Conservation (phyloP, 2,797 vertebrate species). For the Taeniopygia guttata region DNA sequence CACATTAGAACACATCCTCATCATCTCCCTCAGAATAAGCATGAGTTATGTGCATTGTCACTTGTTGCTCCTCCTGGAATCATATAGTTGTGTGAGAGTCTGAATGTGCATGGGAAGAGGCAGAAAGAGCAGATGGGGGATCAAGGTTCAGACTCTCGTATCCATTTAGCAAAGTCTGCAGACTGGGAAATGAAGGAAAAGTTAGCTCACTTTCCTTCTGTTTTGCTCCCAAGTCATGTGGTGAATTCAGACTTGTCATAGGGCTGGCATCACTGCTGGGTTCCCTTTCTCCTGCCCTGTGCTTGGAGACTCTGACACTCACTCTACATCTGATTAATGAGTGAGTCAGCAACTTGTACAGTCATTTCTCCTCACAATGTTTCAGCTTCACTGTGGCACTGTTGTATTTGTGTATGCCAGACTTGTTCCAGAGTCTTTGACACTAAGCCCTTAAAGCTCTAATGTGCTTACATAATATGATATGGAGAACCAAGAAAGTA, state of each 20-base stretch:
- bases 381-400: neutral
- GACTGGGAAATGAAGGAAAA: neutral
- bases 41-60: neutral
- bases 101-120: neutral
- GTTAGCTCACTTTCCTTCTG: neutral
- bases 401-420: constrained; percentile 1
- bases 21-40: neutral
- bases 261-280: neutral
- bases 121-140: neutral
- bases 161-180: neutral
- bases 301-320: neutral
- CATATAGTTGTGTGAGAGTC: neutral
- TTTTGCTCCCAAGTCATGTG: neutral
- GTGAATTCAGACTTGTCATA: neutral
- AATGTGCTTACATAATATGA: constrained; percentile 36
- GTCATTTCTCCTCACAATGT: neutral
- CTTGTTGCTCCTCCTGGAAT: neutral
- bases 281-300: neutral
- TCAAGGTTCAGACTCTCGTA: neutral
- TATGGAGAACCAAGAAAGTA: neutral
- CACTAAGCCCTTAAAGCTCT: constrained; percentile 41
- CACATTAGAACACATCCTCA: neutral
- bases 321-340: neutral
- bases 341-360: constrained; percentile 23
- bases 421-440: neutral